A percentile compares a stretch with the other conserved stretches of the same genome.
phyloP scores from a whole-genome alignment of 2,113 vertebrate genomes.

The Amblyopsis rosae region DNA sequence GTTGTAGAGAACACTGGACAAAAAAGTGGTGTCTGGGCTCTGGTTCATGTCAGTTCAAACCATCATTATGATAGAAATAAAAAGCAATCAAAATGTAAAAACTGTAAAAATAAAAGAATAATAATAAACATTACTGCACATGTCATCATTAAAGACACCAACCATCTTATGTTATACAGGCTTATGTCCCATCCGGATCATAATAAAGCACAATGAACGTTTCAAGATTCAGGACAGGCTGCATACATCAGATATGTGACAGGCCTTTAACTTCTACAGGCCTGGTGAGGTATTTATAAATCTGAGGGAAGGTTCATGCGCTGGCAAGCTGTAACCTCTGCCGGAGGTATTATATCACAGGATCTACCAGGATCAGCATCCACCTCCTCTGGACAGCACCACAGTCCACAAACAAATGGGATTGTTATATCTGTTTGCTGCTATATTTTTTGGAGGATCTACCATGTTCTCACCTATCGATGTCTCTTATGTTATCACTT shows the following conservation, averaged over 20 bases:
- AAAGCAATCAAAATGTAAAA: neutral
- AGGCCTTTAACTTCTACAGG: constrained; percentile 19
- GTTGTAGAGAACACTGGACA: neutral
- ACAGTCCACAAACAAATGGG: constrained; percentile 35
- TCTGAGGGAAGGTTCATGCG: constrained; percentile 38
- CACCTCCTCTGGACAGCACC: constrained; percentile 57
- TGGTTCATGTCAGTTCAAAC: neutral
- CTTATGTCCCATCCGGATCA: too few relatives aligned
- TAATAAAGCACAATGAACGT: too few relatives aligned
- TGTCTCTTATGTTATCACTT: too few relatives aligned
- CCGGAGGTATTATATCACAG: constrained; percentile 75
- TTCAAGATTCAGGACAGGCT: too few relatives aligned
- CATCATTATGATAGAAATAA: neutral
- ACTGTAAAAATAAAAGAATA: neutral
- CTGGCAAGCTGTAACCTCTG: constrained; percentile 52
- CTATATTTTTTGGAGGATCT: neutral
- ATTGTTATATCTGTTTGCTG: constrained; percentile 28
- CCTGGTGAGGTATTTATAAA: constrained; percentile 68
- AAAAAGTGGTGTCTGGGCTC: neutral
- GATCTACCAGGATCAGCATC: constrained; percentile 70
- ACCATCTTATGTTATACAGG: too few relatives aligned
- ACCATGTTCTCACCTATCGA: neutral
- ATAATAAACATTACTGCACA: neutral
- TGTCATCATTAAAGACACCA: too few relatives aligned
- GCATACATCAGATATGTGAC: neutral